Percentiles rank a stretch among this genome's conserved stretches.
These are phyloP conservation scores for Scartelaos histophorus DNA, from an alignment of 2,113 vertebrate species.

Conservation along the genomic window DNA sequence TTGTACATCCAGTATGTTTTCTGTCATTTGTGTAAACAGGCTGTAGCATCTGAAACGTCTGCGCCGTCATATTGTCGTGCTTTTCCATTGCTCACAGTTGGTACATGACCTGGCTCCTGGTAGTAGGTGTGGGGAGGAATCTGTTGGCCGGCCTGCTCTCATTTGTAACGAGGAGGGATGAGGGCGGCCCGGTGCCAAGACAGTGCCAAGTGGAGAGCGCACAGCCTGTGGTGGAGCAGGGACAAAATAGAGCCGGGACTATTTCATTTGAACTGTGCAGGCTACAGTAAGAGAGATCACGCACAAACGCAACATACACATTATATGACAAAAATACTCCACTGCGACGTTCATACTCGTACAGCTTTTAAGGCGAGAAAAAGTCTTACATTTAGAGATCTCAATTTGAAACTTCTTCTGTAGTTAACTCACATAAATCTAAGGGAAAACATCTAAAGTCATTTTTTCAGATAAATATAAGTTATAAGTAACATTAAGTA, in stretches of 20 bases:
- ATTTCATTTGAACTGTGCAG: constrained; percentile 8
- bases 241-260: background rate
- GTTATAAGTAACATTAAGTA: no score
- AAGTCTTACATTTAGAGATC: no score
- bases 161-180: constrained; percentile 62
- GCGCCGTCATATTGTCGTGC: background rate
- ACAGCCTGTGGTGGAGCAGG: constrained; percentile 22
- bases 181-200: constrained; percentile 52
- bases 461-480: no score
- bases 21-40: background rate
- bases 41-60: background rate
- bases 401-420: no score
- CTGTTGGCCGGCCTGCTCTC: constrained; percentile 33
- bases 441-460: no score
- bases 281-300: constrained; percentile 2
- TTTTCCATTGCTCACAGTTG: background rate
- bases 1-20: background rate
- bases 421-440: no score
- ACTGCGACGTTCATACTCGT: no score
- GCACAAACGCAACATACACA: no score
- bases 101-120: constrained; percentile 41
- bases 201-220: constrained; percentile 44
- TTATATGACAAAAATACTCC: no score
- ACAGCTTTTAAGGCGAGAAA: no score
- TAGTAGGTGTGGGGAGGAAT: constrained; percentile 52